Evolutionary conservation across 2,797 vertebrate genomes (phyloP).

Genomic region (Cuniculus paca): DNA sequence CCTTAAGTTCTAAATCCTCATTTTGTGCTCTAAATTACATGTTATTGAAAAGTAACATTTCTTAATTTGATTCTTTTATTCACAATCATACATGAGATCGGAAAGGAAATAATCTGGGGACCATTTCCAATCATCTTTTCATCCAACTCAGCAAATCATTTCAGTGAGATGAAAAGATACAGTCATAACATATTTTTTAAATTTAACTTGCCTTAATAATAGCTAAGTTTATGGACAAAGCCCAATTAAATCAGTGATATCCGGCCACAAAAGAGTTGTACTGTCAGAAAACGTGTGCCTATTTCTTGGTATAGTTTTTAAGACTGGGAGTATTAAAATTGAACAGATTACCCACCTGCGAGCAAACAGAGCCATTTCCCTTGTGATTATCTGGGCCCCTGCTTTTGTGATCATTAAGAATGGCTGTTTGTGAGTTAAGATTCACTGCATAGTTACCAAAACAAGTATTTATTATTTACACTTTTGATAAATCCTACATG

Average conservation of each 20-base stretch:
- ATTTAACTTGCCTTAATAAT: slow-evolving; percentile 17
- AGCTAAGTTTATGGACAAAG: background rate
- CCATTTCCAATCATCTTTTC: background rate
- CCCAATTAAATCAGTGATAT: background rate
- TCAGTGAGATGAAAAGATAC: background rate
- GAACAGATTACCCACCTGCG: background rate
- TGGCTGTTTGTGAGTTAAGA: background rate
- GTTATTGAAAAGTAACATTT: background rate
- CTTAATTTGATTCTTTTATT: background rate
- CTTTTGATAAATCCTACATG: slow-evolving; percentile 51
- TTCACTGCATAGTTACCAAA: background rate
- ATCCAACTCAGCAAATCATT: background rate
- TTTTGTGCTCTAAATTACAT: background rate
- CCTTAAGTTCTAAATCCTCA: background rate
- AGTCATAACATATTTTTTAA: background rate
- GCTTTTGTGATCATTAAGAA: background rate
- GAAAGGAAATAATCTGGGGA: slow-evolving; percentile 18
- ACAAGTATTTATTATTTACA: slow-evolving; percentile 36
- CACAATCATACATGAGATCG: background rate
- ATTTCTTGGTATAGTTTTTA: background rate
- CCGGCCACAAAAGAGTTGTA: background rate
- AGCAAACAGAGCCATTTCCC: background rate
- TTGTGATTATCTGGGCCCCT: background rate
- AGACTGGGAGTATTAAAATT: background rate
- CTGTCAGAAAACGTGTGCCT: background rate